These are phyloP conservation scores for Rhopilema esculentum DNA, from an alignment of 30 jellyfish, hydroid and myxozoan species.

Conservation along the genomic window DNA sequence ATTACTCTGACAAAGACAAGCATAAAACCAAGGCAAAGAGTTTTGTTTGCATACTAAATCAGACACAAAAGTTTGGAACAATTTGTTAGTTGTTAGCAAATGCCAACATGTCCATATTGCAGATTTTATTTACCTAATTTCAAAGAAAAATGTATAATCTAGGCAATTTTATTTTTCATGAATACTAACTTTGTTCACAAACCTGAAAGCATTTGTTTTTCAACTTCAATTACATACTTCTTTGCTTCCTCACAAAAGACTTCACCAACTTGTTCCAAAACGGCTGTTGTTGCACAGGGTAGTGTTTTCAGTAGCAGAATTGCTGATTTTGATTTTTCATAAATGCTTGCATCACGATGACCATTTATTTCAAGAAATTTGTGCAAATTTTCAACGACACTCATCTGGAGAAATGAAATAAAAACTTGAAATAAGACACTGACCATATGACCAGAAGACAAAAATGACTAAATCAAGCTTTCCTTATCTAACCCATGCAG, in stretches of 20 bases:
- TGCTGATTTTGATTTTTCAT: constrained; percentile 84
- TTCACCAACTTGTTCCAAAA: constrained; percentile 90
- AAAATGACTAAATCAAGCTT: no score
- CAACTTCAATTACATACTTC: constrained; percentile 77
- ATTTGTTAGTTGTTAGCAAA: no score
- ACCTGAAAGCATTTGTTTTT: constrained; percentile 81
- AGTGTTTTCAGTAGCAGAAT: constrained; percentile 64
- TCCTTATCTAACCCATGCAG: no score
- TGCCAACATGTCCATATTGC: no score
- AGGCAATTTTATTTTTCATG: no score
- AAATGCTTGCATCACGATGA: constrained; percentile 36
- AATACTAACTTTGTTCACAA: background rate
- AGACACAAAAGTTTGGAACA: no score
- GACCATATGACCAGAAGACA: background rate
- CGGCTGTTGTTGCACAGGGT: constrained; percentile 93
- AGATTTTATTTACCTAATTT: no score
- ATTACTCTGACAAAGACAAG: no score
- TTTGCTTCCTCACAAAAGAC: constrained; percentile 87
- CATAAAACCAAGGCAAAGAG: no score
- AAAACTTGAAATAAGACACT: background rate
- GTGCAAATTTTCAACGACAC: constrained; percentile 51
- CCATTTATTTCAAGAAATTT: constrained; percentile 47
- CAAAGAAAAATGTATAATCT: no score
- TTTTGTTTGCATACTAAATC: no score
- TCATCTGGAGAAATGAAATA: no score